Evolutionary conservation across 2,113 vertebrate genomes (phyloP).

Genomic region (Leptodactylus fuscus): DNA sequence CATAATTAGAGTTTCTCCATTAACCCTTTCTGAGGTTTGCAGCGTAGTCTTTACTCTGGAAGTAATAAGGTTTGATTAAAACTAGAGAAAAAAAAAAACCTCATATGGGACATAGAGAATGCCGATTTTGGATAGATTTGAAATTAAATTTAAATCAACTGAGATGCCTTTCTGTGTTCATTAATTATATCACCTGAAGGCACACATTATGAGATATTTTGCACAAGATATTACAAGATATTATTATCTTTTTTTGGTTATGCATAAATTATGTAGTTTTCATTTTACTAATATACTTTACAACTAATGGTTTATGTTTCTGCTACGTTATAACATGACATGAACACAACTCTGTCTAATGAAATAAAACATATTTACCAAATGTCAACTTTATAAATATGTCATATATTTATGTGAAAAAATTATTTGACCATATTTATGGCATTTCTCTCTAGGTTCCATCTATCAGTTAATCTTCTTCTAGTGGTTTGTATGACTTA

Average conservation of each 20-base stretch:
- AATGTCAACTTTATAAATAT: background rate
- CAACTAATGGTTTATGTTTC: constrained; percentile 33
- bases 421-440: background rate
- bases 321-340: constrained; percentile 21
- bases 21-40: constrained; percentile 36
- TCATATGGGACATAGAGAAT: constrained; percentile 45
- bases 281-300: constrained; percentile 51
- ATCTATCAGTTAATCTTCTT: too few species aligned
- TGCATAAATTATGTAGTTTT: constrained; percentile 55
- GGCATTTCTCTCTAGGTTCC: too few species aligned
- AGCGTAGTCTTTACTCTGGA: background rate
- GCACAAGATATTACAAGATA: constrained; percentile 56
- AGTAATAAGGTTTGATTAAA: constrained; percentile 35
- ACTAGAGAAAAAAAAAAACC: background rate
- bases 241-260: constrained; percentile 49
- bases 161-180: constrained; percentile 50
- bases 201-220: constrained; percentile 56
- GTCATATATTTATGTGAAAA: background rate
- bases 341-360: background rate
- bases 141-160: constrained; percentile 60
- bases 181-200: constrained; percentile 59
- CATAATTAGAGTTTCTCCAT: constrained; percentile 25
- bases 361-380: background rate
- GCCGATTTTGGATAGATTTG: constrained; percentile 45
- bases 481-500: too few species aligned